These are phyloP conservation scores for Epinotia nisella DNA, from an alignment of 2,888 invertebrate species.

Conservation along the genomic window DNA sequence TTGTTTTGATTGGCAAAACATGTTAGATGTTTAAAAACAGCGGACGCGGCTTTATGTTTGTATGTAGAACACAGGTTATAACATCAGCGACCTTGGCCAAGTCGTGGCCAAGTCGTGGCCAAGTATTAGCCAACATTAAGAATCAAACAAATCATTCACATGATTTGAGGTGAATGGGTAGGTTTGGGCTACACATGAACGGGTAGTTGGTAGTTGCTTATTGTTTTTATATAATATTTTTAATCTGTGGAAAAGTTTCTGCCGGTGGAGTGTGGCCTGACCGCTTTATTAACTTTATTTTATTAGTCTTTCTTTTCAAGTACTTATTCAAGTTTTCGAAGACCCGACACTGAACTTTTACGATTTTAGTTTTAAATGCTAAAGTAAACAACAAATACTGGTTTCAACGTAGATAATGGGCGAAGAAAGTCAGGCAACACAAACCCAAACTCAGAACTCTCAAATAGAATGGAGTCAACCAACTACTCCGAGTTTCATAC, in stretches of 20 bases:
- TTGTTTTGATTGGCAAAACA: too few relatives aligned
- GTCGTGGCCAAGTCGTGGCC: too few relatives aligned
- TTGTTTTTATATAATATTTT: background rate
- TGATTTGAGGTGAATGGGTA: background rate
- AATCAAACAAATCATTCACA: background rate
- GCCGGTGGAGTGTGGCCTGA: too few relatives aligned
- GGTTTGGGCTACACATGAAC: too few relatives aligned
- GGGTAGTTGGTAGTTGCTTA: too few relatives aligned
- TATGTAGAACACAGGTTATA: too few relatives aligned
- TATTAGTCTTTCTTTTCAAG: too few relatives aligned
- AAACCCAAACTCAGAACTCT: conserved; percentile 80
- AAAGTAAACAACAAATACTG: background rate
- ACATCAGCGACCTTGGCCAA: too few relatives aligned
- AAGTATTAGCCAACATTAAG: background rate
- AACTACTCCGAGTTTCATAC: conserved; percentile 70
- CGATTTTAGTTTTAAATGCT: background rate
- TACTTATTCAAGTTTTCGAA: conserved; percentile 9
- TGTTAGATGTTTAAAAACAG: too few relatives aligned
- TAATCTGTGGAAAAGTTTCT: conserved; percentile 33
- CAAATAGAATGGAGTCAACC: conserved; percentile 79
- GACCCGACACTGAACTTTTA: conserved; percentile 13
- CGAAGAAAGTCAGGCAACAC: conserved; percentile 71
- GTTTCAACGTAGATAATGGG: conserved; percentile 58
- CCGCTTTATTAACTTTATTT: too few relatives aligned
- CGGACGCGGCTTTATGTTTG: too few relatives aligned